Percentiles rank a stretch among this genome's conserved stretches.
These are phyloP conservation scores for Stictocephala bisonia DNA, from an alignment of 2,888 invertebrate genomes.

Conservation along the genomic window DNA sequence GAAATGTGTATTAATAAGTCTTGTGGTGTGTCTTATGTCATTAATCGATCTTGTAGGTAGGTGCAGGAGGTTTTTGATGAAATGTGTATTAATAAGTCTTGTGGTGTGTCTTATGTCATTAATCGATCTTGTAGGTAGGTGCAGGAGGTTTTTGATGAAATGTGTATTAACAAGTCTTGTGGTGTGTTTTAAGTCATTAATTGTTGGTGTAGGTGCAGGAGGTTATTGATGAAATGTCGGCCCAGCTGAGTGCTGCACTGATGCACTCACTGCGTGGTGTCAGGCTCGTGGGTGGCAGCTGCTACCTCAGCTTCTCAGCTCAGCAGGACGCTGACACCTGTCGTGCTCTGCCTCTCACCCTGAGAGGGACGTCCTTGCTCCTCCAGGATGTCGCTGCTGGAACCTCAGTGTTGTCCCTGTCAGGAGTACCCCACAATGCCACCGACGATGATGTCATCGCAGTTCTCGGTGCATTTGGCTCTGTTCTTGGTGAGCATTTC, in stretches of 20 bases:
- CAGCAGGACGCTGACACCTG: constrained; percentile 60
- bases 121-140: too few species aligned
- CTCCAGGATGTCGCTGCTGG: constrained; percentile 62
- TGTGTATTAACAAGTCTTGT: too few species aligned
- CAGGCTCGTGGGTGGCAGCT: constrained; percentile 61
- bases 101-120: too few species aligned
- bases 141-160: too few species aligned
- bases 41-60: too few species aligned
- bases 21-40: too few species aligned
- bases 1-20: too few species aligned
- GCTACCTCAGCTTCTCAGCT: constrained; percentile 62
- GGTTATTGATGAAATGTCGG: constrained; percentile 63
- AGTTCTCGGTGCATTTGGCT: constrained; percentile 62
- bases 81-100: too few species aligned
- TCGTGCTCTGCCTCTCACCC: constrained; percentile 56
- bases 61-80: too few species aligned
- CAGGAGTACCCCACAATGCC: constrained; percentile 63
- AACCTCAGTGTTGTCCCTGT: constrained; percentile 61
- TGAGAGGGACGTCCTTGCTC: constrained; percentile 56
- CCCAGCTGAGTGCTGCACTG: constrained; percentile 61
- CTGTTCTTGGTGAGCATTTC: constrained; percentile 60
- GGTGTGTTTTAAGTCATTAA: too few species aligned
- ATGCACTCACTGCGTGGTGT: constrained; percentile 61
- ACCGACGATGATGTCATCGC: constrained; percentile 61
- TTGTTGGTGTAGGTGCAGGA: constrained; percentile 63